A percentile compares a stretch with the other conserved stretches of the same genome.
phyloP scores from a whole-genome alignment of 2,888 invertebrate species.

The Epinotia bilunana region DNA sequence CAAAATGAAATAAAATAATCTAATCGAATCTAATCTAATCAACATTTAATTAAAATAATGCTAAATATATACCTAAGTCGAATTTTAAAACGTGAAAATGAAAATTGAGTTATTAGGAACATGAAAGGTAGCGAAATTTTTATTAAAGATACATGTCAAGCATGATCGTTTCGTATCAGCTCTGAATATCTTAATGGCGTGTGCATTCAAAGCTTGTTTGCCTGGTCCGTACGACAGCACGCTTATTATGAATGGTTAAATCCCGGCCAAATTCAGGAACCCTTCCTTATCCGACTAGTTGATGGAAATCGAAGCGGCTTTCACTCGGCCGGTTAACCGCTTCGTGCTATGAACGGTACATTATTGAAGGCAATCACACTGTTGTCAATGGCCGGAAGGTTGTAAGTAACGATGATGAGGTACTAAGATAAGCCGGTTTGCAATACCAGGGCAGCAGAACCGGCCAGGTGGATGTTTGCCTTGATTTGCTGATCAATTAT shows the following conservation, averaged over 20 bases:
- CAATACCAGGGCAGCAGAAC: constrained; percentile 48
- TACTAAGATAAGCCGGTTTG: neutral
- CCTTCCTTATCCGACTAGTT: constrained; percentile 31
- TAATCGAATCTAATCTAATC: too few relatives aligned
- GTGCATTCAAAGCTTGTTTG: constrained; percentile 73
- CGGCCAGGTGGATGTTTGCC: constrained; percentile 72
- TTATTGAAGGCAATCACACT: constrained; percentile 73
- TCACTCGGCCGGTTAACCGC: constrained; percentile 58
- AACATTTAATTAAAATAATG: too few relatives aligned
- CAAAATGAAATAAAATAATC: too few relatives aligned
- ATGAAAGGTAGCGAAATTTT: neutral
- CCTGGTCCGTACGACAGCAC: constrained; percentile 59
- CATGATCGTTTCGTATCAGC: constrained; percentile 61
- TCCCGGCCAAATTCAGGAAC: constrained; percentile 54
- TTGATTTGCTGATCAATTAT: constrained; percentile 78
- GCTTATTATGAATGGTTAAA: constrained; percentile 62
- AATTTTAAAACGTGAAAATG: too few relatives aligned
- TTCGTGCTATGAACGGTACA: constrained; percentile 72
- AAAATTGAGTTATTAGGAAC: too few relatives aligned
- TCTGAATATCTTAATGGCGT: constrained; percentile 73
- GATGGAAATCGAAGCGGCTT: constrained; percentile 47
- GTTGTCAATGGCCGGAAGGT: neutral
- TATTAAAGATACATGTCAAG: constrained; percentile 52
- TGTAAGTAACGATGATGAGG: neutral
- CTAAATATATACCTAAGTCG: too few relatives aligned